Evolutionary conservation across 2,113 vertebrate genomes (phyloP).

Genomic region (Cavia porcellus): DNA sequence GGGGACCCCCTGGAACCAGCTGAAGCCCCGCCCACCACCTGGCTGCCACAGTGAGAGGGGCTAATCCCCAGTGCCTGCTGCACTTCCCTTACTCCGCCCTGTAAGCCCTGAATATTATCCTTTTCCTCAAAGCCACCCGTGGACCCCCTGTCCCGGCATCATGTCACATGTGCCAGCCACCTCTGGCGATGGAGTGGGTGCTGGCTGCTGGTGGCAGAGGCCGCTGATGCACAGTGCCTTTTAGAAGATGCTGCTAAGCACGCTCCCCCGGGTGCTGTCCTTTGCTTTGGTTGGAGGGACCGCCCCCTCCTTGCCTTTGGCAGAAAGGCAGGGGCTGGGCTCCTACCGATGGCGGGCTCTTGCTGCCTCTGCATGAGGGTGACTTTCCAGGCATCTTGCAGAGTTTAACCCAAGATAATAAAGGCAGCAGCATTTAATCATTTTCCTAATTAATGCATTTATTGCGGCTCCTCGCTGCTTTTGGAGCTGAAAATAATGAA

Average conservation of each 20-base stretch:
- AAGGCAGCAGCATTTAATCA: slow-evolving; percentile 68
- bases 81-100: not conserved
- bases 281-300: not conserved
- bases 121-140: not conserved
- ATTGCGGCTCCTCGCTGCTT: slow-evolving; percentile 68
- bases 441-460: slow-evolving; percentile 77
- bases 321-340: not conserved
- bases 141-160: not conserved
- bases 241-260: not conserved
- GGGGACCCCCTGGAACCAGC: not conserved
- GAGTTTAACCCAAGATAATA: slow-evolving; percentile 64
- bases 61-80: not conserved
- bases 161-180: accelerated
- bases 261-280: accelerated
- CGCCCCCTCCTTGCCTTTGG: not conserved
- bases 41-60: not conserved
- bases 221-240: accelerated
- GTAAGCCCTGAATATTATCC: not conserved
- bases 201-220: not conserved
- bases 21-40: accelerated
- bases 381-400: slow-evolving; percentile 58
- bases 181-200: accelerated
- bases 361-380: not conserved
- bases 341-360: not conserved
- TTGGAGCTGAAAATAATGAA: slow-evolving; percentile 42